Evolutionary conservation across 2,888 invertebrate species (phyloP).

Genomic region (Orthosia gothica): DNA sequence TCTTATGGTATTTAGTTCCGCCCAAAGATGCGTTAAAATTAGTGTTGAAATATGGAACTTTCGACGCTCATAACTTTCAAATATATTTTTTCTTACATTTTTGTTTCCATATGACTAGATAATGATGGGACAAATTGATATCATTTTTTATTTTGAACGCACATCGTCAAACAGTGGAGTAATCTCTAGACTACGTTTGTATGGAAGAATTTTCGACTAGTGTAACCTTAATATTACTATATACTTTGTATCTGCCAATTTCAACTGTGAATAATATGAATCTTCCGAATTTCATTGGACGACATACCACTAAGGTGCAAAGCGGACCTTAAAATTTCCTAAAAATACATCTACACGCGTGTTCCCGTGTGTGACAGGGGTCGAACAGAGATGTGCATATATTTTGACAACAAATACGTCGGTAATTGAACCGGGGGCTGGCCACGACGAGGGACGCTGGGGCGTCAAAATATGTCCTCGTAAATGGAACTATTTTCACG

Average conservation of each 20-base stretch:
- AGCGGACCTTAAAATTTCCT: conserved; percentile 40
- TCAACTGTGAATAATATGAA: neutral
- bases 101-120: no score
- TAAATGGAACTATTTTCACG: conserved; percentile 62
- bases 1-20: no score
- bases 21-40: no score
- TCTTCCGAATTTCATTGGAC: neutral
- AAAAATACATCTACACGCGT: conserved; percentile 60
- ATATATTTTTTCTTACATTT: no score
- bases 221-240: neutral
- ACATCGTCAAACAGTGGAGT: no score
- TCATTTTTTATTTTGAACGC: no score
- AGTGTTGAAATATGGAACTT: no score
- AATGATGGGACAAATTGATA: no score
- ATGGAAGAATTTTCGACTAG: no score
- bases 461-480: conserved; percentile 50
- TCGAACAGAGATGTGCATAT: conserved; percentile 73
- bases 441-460: conserved; percentile 63
- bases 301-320: neutral
- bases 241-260: neutral
- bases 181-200: no score
- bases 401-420: conserved; percentile 85
- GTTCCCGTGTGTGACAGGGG: conserved; percentile 63
- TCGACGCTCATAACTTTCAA: no score
- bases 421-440: conserved; percentile 80